Evolutionary conservation across 1,140 invertebrate species (phyloP).

Genomic region (Macrobrachium rosenbergii): DNA sequence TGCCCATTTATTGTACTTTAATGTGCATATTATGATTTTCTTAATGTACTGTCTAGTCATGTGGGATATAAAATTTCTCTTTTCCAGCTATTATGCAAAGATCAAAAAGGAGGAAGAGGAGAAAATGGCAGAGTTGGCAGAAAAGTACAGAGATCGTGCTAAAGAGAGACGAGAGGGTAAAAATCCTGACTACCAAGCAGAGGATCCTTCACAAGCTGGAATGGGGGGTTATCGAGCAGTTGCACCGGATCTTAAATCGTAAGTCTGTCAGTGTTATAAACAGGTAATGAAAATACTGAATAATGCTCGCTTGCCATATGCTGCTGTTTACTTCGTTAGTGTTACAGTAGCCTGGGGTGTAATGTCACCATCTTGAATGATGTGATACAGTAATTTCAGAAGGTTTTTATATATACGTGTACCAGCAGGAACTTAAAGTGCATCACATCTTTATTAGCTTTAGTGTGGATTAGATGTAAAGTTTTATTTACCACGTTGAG

Average conservation of each 20-base stretch:
- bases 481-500: too few relatives aligned
- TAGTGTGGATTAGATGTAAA: too few relatives aligned
- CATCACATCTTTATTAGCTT: too few relatives aligned
- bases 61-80: slow-evolving; percentile 12
- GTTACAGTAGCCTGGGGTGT: not conserved
- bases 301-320: not conserved
- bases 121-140: slow-evolving; percentile 93
- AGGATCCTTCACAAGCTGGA: slow-evolving; percentile 88
- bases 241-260: slow-evolving; percentile 93
- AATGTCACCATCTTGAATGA: not conserved
- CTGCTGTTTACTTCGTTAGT: not conserved
- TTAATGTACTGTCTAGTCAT: not conserved
- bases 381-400: too few relatives aligned
- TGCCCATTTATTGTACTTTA: not conserved
- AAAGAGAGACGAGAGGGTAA: slow-evolving; percentile 92
- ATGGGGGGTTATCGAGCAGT: slow-evolving; percentile 94
- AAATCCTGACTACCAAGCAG: slow-evolving; percentile 79
- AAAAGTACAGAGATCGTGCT: slow-evolving; percentile 95
- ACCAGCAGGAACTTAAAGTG: too few relatives aligned
- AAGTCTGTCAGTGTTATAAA: slow-evolving; percentile 71
- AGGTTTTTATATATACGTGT: too few relatives aligned
- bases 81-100: slow-evolving; percentile 87
- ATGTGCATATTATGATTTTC: not conserved
- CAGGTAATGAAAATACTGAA: not conserved
- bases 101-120: slow-evolving; percentile 96